Evolutionary conservation across 2,113 vertebrate genomes (phyloP).

Genomic region (Hyperopisus bebe): DNA sequence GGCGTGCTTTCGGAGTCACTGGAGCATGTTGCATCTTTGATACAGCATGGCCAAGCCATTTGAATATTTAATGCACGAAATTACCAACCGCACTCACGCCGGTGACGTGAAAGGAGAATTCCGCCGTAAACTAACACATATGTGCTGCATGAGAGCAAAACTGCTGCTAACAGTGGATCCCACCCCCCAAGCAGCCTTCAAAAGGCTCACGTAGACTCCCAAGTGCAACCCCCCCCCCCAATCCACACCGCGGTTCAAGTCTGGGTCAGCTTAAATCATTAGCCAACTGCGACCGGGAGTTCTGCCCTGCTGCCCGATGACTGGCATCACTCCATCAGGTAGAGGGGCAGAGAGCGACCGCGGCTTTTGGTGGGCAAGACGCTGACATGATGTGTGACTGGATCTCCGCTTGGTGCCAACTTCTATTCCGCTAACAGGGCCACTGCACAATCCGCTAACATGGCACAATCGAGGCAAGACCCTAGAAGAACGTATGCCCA

Average conservation of each 20-base stretch:
- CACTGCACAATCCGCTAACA: too few species aligned
- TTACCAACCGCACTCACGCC: not conserved
- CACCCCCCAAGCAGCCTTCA: not conserved
- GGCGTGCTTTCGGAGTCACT: not conserved
- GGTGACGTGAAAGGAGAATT: not conserved
- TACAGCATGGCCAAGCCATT: not conserved
- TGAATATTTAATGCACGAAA: not conserved
- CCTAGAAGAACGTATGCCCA: not conserved
- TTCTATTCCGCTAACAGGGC: not conserved
- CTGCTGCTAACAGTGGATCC: not conserved
- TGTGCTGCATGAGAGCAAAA: not conserved
- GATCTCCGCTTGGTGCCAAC: not conserved
- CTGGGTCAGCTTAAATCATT: constrained; percentile 12
- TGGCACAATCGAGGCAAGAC: not conserved
- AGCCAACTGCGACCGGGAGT: not conserved
- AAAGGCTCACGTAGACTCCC: not conserved
- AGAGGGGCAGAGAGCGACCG: not conserved
- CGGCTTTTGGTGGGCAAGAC: not conserved
- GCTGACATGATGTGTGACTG: not conserved
- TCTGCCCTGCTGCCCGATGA: not conserved
- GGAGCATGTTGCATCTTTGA: not conserved
- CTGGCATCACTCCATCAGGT: not conserved
- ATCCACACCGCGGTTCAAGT: not conserved
- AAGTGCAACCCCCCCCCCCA: not conserved
- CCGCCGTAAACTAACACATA: not conserved